Conservation (phyloP, 35 echinoderm and acorn worm species). For the Apostichopus japonicus region DNA sequence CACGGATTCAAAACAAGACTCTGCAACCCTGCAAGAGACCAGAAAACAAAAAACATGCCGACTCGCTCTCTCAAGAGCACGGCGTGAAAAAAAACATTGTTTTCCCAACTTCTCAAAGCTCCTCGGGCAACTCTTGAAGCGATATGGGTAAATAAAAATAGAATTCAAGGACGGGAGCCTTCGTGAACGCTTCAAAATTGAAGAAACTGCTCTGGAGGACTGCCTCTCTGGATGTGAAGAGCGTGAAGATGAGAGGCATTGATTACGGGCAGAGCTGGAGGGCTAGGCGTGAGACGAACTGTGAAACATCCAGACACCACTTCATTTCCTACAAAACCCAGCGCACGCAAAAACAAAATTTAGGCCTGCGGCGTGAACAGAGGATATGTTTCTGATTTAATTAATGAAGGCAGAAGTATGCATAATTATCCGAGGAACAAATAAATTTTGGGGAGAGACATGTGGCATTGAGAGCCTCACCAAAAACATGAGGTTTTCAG, state of each 20-base stretch:
- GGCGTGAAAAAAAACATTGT: conserved; percentile 8
- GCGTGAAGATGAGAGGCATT: conserved; percentile 9
- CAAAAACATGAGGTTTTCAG: no score
- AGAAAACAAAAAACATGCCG: neutral
- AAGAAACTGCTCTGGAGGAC: neutral
- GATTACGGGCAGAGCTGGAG: conserved; percentile 1
- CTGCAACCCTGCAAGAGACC: neutral
- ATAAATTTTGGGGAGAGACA: no score
- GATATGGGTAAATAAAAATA: neutral
- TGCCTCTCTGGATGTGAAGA: neutral
- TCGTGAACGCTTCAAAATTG: neutral
- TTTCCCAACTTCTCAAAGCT: conserved; percentile 19
- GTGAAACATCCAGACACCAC: neutral
- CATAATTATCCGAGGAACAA: no score
- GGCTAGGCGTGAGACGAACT: conserved; percentile 8
- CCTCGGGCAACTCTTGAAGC: neutral
- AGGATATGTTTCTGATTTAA: conserved; percentile 10
- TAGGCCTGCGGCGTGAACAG: neutral
- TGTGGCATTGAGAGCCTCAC: no score
- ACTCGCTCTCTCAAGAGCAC: neutral
- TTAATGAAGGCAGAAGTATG: neutral
- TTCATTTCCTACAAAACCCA: neutral
- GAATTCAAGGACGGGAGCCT: conserved; percentile 18
- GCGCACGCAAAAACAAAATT: neutral
- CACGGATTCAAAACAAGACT: neutral